A percentile compares a stretch with the other conserved stretches of the same genome.
Conservation (phyloP, 2,797 vertebrate species). For the Cygnus olor region DNA sequence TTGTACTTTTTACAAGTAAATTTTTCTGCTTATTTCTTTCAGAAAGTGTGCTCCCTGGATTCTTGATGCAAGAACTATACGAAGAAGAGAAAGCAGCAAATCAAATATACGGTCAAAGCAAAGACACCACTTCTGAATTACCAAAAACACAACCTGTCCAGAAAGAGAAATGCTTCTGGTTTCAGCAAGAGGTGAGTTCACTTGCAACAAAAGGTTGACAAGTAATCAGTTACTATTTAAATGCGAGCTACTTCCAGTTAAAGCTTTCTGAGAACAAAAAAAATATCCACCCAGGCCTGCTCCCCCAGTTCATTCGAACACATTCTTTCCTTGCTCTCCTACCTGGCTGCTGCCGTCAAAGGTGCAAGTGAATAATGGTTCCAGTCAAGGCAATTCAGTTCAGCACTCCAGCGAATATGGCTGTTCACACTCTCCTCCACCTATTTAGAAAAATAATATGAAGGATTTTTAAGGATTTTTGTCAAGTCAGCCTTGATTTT, state of each 20-base stretch:
- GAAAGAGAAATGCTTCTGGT: neutral
- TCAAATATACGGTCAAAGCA: neutral
- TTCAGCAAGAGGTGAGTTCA: neutral
- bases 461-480: neutral
- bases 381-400: constrained; percentile 73
- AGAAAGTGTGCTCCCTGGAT: neutral
- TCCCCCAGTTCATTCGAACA: neutral
- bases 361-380: constrained; percentile 62
- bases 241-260: neutral
- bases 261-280: constrained; percentile 7
- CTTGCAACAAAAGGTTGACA: neutral
- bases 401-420: constrained; percentile 74
- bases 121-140: neutral
- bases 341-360: constrained; percentile 69
- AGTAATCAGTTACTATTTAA: neutral
- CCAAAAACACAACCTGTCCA: neutral
- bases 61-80: neutral
- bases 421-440: constrained; percentile 69
- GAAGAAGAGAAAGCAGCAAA: neutral
- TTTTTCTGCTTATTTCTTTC: neutral
- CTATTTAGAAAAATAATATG: constrained; percentile 65
- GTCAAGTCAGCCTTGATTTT: neutral
- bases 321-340: constrained; percentile 28
- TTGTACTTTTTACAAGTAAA: neutral
- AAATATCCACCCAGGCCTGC: neutral